Percentiles rank a stretch among this genome's conserved stretches.
These are phyloP conservation scores for Himantopus leucocephalus DNA, from an alignment of 2,113 vertebrate genomes.

Conservation along the genomic window DNA sequence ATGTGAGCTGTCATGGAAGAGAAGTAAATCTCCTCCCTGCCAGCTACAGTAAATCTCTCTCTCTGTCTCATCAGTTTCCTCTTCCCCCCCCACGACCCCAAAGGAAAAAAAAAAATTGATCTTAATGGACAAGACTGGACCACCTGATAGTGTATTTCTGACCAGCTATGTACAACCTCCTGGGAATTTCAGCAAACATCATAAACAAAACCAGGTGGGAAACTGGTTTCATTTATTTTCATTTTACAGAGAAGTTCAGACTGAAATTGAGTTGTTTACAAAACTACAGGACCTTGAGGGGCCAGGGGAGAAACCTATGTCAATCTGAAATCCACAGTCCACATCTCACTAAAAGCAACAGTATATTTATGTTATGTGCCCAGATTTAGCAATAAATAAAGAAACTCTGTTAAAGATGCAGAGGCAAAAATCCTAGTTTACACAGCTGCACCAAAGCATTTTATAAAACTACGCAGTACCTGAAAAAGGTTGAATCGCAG, in stretches of 20 bases:
- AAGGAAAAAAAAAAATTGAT: not conserved
- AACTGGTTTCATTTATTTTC: constrained; percentile 55
- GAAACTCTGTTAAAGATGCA: constrained; percentile 48
- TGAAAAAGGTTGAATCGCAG: constrained; percentile 5
- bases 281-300: constrained; percentile 31
- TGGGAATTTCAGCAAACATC: constrained; percentile 36
- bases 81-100: not conserved
- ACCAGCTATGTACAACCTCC: not conserved
- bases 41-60: not conserved
- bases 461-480: not conserved
- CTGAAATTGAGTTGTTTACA: constrained; percentile 46
- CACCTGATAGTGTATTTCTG: not conserved
- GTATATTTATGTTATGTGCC: constrained; percentile 24
- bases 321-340: constrained; percentile 24
- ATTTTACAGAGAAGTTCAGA: constrained; percentile 35
- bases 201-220: constrained; percentile 56
- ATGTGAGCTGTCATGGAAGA: constrained; percentile 11
- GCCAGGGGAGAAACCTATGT: constrained; percentile 21
- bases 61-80: not conserved
- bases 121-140: not conserved
- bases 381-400: constrained; percentile 48
- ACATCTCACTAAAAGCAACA: constrained; percentile 19
- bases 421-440: constrained; percentile 36
- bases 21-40: constrained; percentile 10
- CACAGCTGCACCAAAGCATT: constrained; percentile 39